Evolutionary conservation across 2,113 vertebrate genomes (phyloP), one percentile per base, ranked within the genome.

Genomic region (Desmodus rotundus): DNA sequence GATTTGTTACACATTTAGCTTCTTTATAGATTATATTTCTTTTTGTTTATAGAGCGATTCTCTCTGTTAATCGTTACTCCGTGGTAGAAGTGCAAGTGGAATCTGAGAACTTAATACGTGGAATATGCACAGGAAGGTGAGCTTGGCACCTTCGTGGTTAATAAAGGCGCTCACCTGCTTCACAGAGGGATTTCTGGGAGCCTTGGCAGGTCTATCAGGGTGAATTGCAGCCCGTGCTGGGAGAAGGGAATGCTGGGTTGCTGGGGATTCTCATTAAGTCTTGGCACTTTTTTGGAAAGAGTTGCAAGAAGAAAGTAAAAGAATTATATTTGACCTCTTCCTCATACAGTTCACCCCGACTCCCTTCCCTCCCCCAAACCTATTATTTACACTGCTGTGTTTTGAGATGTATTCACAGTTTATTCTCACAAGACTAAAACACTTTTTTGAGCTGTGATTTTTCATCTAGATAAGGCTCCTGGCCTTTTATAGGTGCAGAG

Each of bases 261-360:
- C 95, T 97, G 96, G 83, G 92, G 89, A 77, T 26, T 93, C 89
- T 96, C 97, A 95, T 91, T 92, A 93, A 89, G 41, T 61, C 72
- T 87, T 97, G 96, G 78, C 96, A 97, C 52, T 97, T 98, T 94
- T 90, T 98, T 98, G 96, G 97, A 97, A 94, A 92, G 87, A 87
- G 83, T 96, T 97, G 83, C 65, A 90, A 98, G 84, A 93, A 93
- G 70, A 86, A 95, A 81, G 76, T 73, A 38, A 87, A 93, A 92
- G 93, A 97, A 77, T 97, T 92, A 87, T 63, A 77, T 73, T 33
- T 94, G 93, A 84, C 80, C 78, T 84, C 13, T 50, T 90, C 89
- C 41, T 87, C n/a, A n/a, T 47, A 38, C 87, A 84, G 80, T 58
- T 41, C 65, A n/a, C 54, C 28, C 70, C 83, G 52, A 41, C 76